These are phyloP conservation scores for Andrena cerasifolii DNA, from an alignment of 1,140 invertebrate genomes.

Conservation along the genomic window DNA sequence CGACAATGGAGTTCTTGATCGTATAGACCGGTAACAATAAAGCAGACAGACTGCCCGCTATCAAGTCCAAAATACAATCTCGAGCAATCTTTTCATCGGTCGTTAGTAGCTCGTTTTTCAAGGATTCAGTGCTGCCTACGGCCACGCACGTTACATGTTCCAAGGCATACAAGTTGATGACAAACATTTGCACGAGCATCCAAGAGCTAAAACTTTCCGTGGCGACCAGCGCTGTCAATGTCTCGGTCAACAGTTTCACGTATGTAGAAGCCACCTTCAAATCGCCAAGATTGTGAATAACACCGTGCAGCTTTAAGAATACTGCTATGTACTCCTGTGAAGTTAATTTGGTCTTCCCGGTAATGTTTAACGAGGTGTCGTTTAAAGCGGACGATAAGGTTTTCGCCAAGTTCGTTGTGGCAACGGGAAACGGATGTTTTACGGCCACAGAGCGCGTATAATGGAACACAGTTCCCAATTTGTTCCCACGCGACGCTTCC, in stretches of 20 bases:
- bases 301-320: conserved; percentile 87
- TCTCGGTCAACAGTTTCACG: conserved; percentile 85
- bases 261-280: conserved; percentile 84
- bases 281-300: conserved; percentile 84
- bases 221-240: conserved; percentile 88
- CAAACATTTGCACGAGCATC: conserved; percentile 89
- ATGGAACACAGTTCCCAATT: conserved; percentile 91
- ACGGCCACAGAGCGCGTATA: conserved; percentile 92
- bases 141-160: conserved; percentile 83
- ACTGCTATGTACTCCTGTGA: conserved; percentile 87
- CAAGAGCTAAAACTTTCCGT: conserved; percentile 89
- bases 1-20: conserved; percentile 84
- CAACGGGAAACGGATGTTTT: conserved; percentile 91
- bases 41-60: conserved; percentile 87
- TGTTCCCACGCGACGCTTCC: conserved; percentile 90
- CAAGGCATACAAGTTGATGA: conserved; percentile 89
- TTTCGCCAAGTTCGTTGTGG: conserved; percentile 89
- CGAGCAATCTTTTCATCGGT: conserved; percentile 83
- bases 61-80: conserved; percentile 85
- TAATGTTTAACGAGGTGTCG: conserved; percentile 81
- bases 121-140: conserved; percentile 66
- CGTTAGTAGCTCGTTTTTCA: conserved; percentile 80
- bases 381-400: conserved; percentile 85
- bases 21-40: conserved; percentile 88
- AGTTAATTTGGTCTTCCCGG: conserved; percentile 84